Conservation (phyloP, 2,113 vertebrate genomes). For the Pantherophis guttatus region DNA sequence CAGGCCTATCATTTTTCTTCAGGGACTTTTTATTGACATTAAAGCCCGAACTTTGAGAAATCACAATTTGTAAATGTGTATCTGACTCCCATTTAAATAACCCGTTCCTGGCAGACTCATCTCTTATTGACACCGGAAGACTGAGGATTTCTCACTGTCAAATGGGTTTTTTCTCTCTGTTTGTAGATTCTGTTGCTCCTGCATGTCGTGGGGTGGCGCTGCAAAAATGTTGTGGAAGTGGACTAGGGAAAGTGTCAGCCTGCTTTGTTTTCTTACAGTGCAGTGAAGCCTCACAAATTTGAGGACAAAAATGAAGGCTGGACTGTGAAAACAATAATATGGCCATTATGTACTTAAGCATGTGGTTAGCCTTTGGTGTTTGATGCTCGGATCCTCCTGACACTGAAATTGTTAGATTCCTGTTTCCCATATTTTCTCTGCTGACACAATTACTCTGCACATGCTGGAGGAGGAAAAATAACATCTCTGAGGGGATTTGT, state of each 20-base stretch:
- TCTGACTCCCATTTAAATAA: conserved; percentile 22
- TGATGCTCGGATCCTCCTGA: not conserved
- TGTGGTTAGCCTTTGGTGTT: not conserved
- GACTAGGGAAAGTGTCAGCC: not conserved
- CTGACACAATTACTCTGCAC: not conserved
- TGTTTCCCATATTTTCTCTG: not conserved
- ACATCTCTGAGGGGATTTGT: not conserved
- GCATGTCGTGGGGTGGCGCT: not conserved
- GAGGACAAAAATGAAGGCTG: conserved; percentile 7
- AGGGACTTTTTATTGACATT: not conserved
- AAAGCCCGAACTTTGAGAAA: not conserved
- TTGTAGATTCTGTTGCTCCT: not conserved
- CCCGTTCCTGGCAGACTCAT: conserved; percentile 50
- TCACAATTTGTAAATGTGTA: not conserved
- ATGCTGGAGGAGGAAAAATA: not conserved
- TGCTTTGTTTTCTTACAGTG: conserved; percentile 4
- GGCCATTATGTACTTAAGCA: not conserved
- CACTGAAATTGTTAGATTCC: not conserved
- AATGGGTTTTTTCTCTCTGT: not conserved
- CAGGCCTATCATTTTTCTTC: not conserved
- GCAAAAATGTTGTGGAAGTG: not conserved
- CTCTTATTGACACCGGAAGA: conserved; percentile 12
- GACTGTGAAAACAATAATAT: not conserved
- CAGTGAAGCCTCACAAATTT: conserved; percentile 1
- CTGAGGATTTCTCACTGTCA: not conserved